Evolutionary conservation across 1,140 invertebrate species (phyloP).

Genomic region (Armadillidium nasatum): DNA sequence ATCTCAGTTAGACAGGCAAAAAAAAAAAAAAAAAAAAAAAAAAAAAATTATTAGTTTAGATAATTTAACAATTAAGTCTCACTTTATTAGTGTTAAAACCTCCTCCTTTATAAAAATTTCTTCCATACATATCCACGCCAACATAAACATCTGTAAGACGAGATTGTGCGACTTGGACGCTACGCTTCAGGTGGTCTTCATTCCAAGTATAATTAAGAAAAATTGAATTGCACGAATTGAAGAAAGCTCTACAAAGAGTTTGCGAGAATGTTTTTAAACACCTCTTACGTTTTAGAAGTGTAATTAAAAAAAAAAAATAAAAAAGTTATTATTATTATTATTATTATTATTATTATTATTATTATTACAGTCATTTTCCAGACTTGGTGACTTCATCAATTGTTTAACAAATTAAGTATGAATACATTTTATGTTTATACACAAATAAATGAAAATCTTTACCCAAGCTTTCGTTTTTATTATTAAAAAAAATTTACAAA

Average conservation of each 20-base stretch:
- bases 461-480: too few species aligned
- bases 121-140: slow-evolving; percentile 92
- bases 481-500: too few species aligned
- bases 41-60: slow-evolving; percentile 17
- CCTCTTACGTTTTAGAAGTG: neutral
- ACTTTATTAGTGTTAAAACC: slow-evolving; percentile 76
- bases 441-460: too few species aligned
- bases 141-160: slow-evolving; percentile 69
- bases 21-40: too few species aligned
- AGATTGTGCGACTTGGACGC: slow-evolving; percentile 52
- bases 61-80: too few species aligned
- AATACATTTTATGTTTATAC: too few species aligned
- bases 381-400: too few species aligned
- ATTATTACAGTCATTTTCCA: too few species aligned
- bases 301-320: neutral
- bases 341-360: too few species aligned
- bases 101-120: slow-evolving; percentile 78
- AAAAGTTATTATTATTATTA: too few species aligned
- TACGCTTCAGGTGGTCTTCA: slow-evolving; percentile 58
- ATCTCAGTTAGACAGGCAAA: neutral
- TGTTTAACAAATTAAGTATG: too few species aligned
- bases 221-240: slow-evolving; percentile 83
- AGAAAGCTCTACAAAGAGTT: slow-evolving; percentile 63
- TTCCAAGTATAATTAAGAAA: slow-evolving; percentile 94
- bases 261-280: neutral